phyloP scores from a whole-genome alignment of 2,888 invertebrate species.

The Himalopsyche anomala region DNA sequence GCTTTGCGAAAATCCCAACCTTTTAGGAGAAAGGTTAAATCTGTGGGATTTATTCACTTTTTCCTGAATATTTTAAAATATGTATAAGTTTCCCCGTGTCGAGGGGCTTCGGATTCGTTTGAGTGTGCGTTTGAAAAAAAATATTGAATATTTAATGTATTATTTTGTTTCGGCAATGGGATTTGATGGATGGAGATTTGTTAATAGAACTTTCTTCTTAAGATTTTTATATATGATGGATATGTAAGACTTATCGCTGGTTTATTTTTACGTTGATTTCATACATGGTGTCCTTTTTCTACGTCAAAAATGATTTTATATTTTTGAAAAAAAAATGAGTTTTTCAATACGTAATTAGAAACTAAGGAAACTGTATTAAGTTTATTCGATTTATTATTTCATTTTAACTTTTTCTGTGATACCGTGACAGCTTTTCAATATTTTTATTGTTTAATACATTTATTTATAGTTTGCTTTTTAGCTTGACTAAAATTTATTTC shows the following conservation, averaged over 20 bases:
- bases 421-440: too few species aligned
- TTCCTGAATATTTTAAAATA: conserved; percentile 61
- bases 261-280: background rate
- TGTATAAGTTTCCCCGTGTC: conserved; percentile 52
- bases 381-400: too few species aligned
- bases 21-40: conserved; percentile 63
- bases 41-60: conserved; percentile 63
- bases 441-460: too few species aligned
- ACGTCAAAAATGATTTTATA: background rate
- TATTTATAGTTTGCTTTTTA: too few species aligned
- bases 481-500: too few species aligned
- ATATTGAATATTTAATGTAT: conserved; percentile 57
- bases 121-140: conserved; percentile 54
- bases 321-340: too few species aligned
- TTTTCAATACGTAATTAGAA: too few species aligned
- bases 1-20: conserved; percentile 59
- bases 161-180: conserved; percentile 49
- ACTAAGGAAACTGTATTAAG: too few species aligned
- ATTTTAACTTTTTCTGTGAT: too few species aligned
- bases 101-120: conserved; percentile 49
- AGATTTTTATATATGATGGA: conserved; percentile 26
- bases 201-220: conserved; percentile 27
- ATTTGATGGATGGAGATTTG: conserved; percentile 34
- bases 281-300: conserved; percentile 20
- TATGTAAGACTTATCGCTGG: conserved; percentile 31